These are phyloP conservation scores for Torymus tubicola DNA, from an alignment of 2,888 invertebrate genomes.

Conservation along the genomic window DNA sequence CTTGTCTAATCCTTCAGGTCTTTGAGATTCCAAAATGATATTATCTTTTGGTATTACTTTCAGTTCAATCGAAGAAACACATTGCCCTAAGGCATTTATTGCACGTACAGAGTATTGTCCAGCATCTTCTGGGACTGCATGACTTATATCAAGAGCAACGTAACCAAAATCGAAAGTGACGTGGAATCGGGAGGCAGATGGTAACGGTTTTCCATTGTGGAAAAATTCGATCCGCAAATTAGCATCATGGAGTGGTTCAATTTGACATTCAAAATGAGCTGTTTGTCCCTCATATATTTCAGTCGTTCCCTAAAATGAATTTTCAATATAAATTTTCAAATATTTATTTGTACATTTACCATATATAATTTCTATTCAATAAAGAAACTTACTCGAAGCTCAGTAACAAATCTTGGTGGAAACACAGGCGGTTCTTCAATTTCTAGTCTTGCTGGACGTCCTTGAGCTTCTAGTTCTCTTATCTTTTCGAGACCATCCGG, in stretches of 20 bases:
- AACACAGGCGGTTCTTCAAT: conserved; percentile 88
- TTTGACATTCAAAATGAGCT: conserved; percentile 96
- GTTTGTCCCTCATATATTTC: conserved; percentile 94
- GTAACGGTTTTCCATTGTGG: conserved; percentile 93
- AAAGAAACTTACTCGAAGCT: conserved; percentile 79
- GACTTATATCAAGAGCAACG: conserved; percentile 95
- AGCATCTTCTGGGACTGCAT: conserved; percentile 95
- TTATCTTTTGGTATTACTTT: conserved; percentile 89
- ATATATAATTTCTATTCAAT: background rate
- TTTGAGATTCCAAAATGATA: conserved; percentile 92
- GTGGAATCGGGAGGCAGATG: conserved; percentile 94
- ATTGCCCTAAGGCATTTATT: conserved; percentile 93
- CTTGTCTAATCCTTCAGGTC: conserved; percentile 96
- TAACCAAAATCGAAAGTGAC: conserved; percentile 98
- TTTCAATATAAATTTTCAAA: background rate
- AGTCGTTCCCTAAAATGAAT: conserved; percentile 83
- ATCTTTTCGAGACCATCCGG: conserved; percentile 95
- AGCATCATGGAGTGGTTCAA: conserved; percentile 93
- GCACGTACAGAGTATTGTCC: conserved; percentile 96
- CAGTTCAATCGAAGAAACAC: conserved; percentile 88
- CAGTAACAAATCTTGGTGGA: conserved; percentile 90
- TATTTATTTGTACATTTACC: background rate
- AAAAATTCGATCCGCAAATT: conserved; percentile 93
- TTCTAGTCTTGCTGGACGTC: conserved; percentile 87
- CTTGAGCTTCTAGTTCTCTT: conserved; percentile 92